These are phyloP conservation scores for Vanessa cardui DNA, from an alignment of 2,888 invertebrate genomes.

Conservation along the genomic window DNA sequence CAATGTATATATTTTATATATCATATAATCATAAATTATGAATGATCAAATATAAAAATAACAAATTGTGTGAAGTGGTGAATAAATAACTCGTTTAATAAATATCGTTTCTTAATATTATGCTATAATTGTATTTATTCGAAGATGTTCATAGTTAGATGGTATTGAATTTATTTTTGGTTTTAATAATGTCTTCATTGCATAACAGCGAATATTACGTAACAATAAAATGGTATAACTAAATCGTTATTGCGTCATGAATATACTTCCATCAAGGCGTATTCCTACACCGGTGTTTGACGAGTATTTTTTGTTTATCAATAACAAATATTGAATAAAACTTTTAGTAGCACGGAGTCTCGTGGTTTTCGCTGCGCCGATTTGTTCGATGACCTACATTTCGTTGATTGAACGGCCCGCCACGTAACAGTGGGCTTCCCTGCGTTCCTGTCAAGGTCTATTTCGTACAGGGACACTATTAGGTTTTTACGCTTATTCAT, in stretches of 20 bases:
- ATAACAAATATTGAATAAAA: background rate
- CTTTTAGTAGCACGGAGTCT: constrained; percentile 8
- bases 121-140: too few relatives aligned
- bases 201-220: too few relatives aligned
- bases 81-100: too few relatives aligned
- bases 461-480: constrained; percentile 41
- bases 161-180: too few relatives aligned
- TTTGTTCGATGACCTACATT: constrained; percentile 71
- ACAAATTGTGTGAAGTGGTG: background rate
- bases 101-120: too few relatives aligned
- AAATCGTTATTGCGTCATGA: too few relatives aligned
- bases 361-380: constrained; percentile 50
- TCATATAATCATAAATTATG: background rate
- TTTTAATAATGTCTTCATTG: too few relatives aligned
- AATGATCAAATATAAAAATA: background rate
- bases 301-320: too few relatives aligned
- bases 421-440: constrained; percentile 73
- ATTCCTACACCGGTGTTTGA: too few relatives aligned
- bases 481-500: constrained; percentile 49
- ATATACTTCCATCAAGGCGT: too few relatives aligned
- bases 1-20: background rate
- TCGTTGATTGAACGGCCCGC: constrained; percentile 51
- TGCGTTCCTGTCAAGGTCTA: constrained; percentile 67
- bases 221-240: too few relatives aligned
- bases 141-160: too few relatives aligned